Base-by-base conservation (phyloP, 2,113 vertebrate species). In the Bufo bufo region DNA sequence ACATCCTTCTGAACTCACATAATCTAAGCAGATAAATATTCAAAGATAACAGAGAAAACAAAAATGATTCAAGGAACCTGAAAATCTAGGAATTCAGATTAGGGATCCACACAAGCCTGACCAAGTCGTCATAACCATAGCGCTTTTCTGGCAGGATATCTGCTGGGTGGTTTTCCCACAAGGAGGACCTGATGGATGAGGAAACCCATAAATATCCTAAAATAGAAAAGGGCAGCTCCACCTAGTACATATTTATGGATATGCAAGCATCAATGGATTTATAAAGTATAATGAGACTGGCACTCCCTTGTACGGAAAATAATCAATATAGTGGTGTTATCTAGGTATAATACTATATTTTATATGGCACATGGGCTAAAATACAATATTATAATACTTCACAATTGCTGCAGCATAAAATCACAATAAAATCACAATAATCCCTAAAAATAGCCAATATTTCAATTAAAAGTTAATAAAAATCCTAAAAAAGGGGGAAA, bases 1-100 rank as follows among this genome's bases (percentile, higher is more conserved):
- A 58, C 23, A 74, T 85, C 66, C 49, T 20, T 6, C 12, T 52
- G 47, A 72, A 74, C 49, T 47, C 71, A 58, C 16, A 5, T 75
- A 85, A 85, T 75, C 69, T 59, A 49, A 4, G n/a, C n/a, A 85
- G 83, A 85, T 85, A 58, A 85, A 20, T 47, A 52, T 43, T 11
- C 54, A 49, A 58, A 74, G 23, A 85, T 59, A 75, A 59, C 79
- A 82, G 17, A 56, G 20, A 52, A 54, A 50, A 9, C 11, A 12
- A 13, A 58, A 56, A 79, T 58, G 10, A 72, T 72, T 12, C 13
- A 72, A 72, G 33, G 69, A 74, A 74, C 71, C 47, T 74, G 14
- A 74, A 74, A 79, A 79, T 16, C 4, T 49, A 56, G 77, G 9
- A 79, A 58, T 58, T 13, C 8, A 79, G 50, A 74, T 74, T 47